Evolutionary conservation across 2,797 vertebrate genomes (phyloP), one percentile per base, ranked within the genome.

Genomic region (Sebastes kiyomatsui): DNA sequence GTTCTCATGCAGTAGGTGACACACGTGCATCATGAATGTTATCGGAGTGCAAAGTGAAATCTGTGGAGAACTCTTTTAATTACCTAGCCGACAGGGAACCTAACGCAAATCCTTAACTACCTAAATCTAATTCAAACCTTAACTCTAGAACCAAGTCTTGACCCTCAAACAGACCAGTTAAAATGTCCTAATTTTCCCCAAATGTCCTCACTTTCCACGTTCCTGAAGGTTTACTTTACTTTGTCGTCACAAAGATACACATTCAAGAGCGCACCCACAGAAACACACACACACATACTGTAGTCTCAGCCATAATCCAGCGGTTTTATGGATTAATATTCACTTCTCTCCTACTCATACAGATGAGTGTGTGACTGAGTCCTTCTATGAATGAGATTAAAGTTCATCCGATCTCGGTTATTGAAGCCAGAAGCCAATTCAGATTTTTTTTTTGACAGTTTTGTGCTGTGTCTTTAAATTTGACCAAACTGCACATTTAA

Each of bases 321-420:
- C 30, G 0, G n/a, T 7, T 60, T 46, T 68, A 66, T 56, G 65
- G 84, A 80, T 77, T 77, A 74, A 58, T 81, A 55, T 61, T 76
- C 58, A 68, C 30, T 67, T 73, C 49, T 30, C n/a, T 33, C 11
- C 16, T 2, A 70, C 18, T 27, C 38, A 6, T 23, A 28, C 64
- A 49, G 65, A 66, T n/a, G 28, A 61, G 14, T n/a, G 60, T 62
- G 46, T 46, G 75, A 58, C 56, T 64, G 72, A 68, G 75, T 64
- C 13, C 7, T 20, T 67, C 67, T 52, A 5, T 75, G 49, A 72
- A 75, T 75, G 62, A 69, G 79, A 82, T 79, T 67, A 67, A 0
- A 12, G 1, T 46, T 78, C 18, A 58, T n/a, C 14, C 1, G n/a
- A 23, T 72, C 64, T 65, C 4, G 0, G 16, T 49, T 56, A 62